Percentiles rank a stretch among this genome's conserved stretches.
Conservation (phyloP, 1,140 invertebrate species). For the Leptinotarsa undecemlineata region DNA sequence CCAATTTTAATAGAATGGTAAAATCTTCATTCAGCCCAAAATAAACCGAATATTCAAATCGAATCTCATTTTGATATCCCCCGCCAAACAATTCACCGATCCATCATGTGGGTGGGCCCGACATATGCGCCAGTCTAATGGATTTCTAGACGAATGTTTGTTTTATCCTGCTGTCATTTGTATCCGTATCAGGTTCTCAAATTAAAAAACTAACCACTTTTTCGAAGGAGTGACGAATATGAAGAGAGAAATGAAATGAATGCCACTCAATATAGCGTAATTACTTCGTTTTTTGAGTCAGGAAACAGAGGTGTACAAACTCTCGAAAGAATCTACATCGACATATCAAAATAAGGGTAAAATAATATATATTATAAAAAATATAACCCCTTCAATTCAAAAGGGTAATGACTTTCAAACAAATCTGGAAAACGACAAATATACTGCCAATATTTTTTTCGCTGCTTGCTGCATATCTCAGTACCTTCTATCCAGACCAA, state of each 20-base stretch:
- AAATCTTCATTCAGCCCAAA: not conserved
- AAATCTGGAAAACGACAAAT: no score
- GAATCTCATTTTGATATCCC: not conserved
- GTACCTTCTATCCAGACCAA: no score
- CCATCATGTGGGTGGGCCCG: conserved; percentile 14
- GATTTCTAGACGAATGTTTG: conserved; percentile 28
- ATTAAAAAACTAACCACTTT: conserved; percentile 23
- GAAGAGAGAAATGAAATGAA: not conserved
- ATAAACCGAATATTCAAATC: conserved; percentile 2
- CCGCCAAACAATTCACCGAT: not conserved
- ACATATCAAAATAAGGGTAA: no score
- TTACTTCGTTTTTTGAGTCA: not conserved
- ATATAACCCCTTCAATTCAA: no score
- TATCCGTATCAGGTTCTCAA: conserved; percentile 9
- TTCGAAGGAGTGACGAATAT: conserved; percentile 8
- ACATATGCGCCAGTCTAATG: conserved; percentile 23
- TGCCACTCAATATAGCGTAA: conserved; percentile 1
- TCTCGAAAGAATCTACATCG: no score
- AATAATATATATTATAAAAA: no score
- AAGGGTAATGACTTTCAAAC: no score
- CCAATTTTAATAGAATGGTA: no score
- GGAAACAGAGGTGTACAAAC: no score
- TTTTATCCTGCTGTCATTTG: conserved; percentile 27
- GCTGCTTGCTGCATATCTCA: no score
- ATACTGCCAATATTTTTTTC: no score